These are phyloP conservation scores for Drosophila mayaguana DNA, from an alignment of 2,888 invertebrate species.

Conservation along the genomic window DNA sequence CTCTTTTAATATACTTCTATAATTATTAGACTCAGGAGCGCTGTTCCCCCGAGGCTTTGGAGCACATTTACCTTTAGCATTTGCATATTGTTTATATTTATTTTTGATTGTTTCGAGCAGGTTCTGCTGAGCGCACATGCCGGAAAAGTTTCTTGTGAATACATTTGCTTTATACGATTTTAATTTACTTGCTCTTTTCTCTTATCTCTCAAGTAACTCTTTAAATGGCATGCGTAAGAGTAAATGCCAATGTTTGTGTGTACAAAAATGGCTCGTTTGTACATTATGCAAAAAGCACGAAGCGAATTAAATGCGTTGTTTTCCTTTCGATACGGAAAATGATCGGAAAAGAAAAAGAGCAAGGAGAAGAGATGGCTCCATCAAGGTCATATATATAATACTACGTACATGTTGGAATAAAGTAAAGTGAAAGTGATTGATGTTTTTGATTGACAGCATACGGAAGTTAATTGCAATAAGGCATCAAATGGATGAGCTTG, in stretches of 20 bases:
- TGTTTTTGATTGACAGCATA: neutral
- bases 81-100: slow-evolving; percentile 66
- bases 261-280: slow-evolving; percentile 13
- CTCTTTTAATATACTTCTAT: slow-evolving; percentile 15
- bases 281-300: slow-evolving; percentile 68
- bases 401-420: neutral
- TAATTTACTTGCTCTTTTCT: slow-evolving; percentile 64
- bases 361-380: neutral
- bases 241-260: neutral
- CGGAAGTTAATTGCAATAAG: neutral
- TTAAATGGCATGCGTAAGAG: slow-evolving; percentile 47
- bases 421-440: neutral
- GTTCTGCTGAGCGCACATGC: slow-evolving; percentile 26
- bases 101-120: slow-evolving; percentile 24
- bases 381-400: neutral
- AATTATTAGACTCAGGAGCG: slow-evolving; percentile 32
- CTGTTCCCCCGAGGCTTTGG: slow-evolving; percentile 24
- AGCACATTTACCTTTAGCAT: slow-evolving; percentile 39
- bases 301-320: slow-evolving; percentile 66
- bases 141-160: neutral
- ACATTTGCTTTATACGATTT: slow-evolving; percentile 58
- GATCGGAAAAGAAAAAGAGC: slow-evolving; percentile 12
- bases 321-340: slow-evolving; percentile 56
- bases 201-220: slow-evolving; percentile 56
- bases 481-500: neutral